Conservation (phyloP, 2,797 vertebrate species). For the Apogon talboti region DNA sequence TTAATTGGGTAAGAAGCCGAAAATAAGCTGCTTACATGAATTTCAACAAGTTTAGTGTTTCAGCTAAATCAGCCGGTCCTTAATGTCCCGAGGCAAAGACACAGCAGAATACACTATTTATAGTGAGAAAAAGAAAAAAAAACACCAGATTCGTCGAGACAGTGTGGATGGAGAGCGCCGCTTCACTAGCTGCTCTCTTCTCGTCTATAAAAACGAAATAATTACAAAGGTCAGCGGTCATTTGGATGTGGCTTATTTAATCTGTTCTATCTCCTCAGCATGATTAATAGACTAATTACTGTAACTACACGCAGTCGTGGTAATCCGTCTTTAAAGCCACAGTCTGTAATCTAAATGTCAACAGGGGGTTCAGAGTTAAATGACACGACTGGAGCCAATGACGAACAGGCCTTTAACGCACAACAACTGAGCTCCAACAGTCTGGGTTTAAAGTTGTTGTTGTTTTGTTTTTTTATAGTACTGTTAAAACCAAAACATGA, state of each 20-base stretch:
- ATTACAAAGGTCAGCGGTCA: conserved; percentile 72
- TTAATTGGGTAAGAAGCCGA: conserved; percentile 77
- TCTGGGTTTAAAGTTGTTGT: background rate
- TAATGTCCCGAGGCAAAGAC: conserved; percentile 71
- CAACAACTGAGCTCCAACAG: background rate
- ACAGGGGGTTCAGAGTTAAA: conserved; percentile 15
- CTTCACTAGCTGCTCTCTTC: conserved; percentile 55
- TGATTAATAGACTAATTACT: conserved; percentile 74
- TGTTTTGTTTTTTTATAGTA: too few species aligned
- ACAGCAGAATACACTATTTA: conserved; percentile 81
- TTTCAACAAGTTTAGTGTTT: conserved; percentile 76
- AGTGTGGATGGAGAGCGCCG: conserved; percentile 37
- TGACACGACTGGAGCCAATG: too few species aligned
- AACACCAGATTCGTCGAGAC: conserved; percentile 43
- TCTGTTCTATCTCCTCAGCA: conserved; percentile 62
- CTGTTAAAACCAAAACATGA: too few species aligned
- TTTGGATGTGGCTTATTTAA: conserved; percentile 63
- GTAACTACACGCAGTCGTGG: conserved; percentile 39
- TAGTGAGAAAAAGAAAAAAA: conserved; percentile 56
- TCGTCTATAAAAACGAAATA: conserved; percentile 59
- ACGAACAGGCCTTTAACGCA: conserved; percentile 6
- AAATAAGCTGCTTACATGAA: conserved; percentile 79
- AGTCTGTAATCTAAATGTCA: conserved; percentile 41
- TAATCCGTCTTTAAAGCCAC: conserved; percentile 44
- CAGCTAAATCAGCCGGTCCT: conserved; percentile 68